Evolutionary conservation across 2,797 vertebrate genomes (phyloP).

Genomic region (Sternotherus odoratus): DNA sequence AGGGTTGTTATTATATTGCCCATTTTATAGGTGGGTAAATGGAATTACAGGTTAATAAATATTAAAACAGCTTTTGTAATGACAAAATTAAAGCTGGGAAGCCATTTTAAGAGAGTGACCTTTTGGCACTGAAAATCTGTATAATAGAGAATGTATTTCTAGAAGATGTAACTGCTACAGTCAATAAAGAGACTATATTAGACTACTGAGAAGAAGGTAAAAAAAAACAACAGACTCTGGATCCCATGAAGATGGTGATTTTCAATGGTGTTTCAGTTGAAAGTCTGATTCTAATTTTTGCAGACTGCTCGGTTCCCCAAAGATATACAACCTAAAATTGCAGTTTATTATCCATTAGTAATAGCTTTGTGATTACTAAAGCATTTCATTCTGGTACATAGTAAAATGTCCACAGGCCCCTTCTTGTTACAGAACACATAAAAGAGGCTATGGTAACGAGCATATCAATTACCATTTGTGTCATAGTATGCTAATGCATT

Average conservation of each 20-base stretch:
- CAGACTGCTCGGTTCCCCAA: neutral
- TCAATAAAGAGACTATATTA: neutral
- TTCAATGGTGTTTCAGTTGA: neutral
- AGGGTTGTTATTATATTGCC: too few relatives aligned
- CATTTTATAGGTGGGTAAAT: neutral
- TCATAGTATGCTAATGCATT: neutral
- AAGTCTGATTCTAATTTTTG: neutral
- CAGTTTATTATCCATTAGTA: neutral
- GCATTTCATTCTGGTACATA: neutral
- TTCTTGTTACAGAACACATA: neutral
- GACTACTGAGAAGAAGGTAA: neutral
- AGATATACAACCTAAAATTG: neutral
- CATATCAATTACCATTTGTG: neutral
- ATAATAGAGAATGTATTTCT: neutral
- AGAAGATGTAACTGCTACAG: neutral
- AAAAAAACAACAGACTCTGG: neutral
- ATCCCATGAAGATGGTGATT: neutral
- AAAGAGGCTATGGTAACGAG: neutral
- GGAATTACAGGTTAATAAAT: neutral
- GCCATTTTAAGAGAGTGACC: neutral
- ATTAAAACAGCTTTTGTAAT: too few relatives aligned
- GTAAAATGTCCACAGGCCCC: neutral
- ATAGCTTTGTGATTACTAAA: neutral
- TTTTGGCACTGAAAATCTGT: neutral
- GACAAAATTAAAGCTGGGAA: too few relatives aligned